Evolutionary conservation across 2,797 vertebrate genomes (phyloP).

Genomic region (Anas bahamensis): DNA sequence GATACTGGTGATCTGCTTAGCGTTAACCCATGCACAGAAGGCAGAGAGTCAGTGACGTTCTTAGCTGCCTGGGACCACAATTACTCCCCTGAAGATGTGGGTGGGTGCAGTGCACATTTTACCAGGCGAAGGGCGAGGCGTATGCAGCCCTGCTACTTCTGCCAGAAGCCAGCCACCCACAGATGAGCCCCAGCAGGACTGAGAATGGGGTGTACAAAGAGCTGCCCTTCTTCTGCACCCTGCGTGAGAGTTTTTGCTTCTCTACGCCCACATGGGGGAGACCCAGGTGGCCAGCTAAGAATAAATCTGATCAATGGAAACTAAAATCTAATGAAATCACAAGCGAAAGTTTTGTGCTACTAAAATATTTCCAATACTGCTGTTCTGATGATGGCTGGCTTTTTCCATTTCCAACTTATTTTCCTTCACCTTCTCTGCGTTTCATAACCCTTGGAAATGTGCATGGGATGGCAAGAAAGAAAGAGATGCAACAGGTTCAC

Average conservation of each 20-base stretch:
- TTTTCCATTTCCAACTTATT: slow-evolving; percentile 17
- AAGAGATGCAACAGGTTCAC: background rate
- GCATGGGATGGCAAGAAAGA: background rate
- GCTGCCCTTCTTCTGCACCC: background rate
- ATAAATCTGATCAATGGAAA: slow-evolving; percentile 36
- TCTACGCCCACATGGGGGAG: background rate
- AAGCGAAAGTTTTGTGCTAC: slow-evolving; percentile 31
- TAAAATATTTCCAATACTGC: background rate
- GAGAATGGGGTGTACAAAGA: background rate
- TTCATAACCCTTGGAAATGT: background rate
- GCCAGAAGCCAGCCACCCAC: background rate
- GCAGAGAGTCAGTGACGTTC: background rate
- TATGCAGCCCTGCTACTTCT: background rate
- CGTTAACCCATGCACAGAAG: background rate
- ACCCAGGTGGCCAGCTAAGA: slow-evolving; percentile 39
- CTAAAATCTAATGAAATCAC: slow-evolving; percentile 16
- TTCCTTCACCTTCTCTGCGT: background rate
- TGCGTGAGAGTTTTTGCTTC: background rate
- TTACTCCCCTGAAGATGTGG: background rate
- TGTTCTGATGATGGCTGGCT: background rate
- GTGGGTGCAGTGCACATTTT: rapidly evolving
- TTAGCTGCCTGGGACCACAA: background rate
- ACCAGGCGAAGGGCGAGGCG: background rate
- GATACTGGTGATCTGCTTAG: background rate
- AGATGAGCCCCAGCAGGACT: background rate